A percentile compares a stretch with the other conserved stretches of the same genome.
Evolutionary conservation across 1,140 invertebrate genomes (phyloP).

Genomic region (Diuraphis noxia): DNA sequence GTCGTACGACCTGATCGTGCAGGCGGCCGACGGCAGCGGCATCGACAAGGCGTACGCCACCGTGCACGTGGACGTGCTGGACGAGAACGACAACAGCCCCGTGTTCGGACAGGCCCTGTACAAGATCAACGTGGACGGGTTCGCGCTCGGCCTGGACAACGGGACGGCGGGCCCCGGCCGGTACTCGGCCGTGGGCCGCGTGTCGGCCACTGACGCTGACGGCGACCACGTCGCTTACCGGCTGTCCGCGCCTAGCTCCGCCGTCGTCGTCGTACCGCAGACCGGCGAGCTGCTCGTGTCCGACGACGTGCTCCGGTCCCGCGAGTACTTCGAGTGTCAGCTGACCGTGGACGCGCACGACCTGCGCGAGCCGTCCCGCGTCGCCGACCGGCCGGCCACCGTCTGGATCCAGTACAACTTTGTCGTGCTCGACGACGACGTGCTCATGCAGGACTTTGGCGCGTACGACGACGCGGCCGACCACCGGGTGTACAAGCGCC

Average conservation of each 20-base stretch:
- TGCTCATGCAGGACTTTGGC: constrained; percentile 64
- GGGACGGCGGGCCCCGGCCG: constrained; percentile 68
- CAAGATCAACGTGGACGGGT: constrained; percentile 73
- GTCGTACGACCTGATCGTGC: constrained; percentile 72
- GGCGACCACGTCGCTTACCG: constrained; percentile 85
- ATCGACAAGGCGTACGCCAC: constrained; percentile 74
- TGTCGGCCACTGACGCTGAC: constrained; percentile 81
- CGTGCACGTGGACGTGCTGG: constrained; percentile 73
- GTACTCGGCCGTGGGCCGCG: constrained; percentile 78
- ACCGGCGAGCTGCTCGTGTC: constrained; percentile 84
- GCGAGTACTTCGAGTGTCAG: constrained; percentile 67
- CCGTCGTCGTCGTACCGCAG: constrained; percentile 85
- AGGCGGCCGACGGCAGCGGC: constrained; percentile 74
- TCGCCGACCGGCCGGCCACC: constrained; percentile 71
- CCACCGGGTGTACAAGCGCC: constrained; percentile 74
- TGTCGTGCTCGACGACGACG: constrained; percentile 65
- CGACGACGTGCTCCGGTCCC: constrained; percentile 69
- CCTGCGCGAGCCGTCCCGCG: constrained; percentile 68
- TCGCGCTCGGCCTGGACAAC: constrained; percentile 73
- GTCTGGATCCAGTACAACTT: constrained; percentile 76
- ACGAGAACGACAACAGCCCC: constrained; percentile 90
- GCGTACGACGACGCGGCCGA: constrained; percentile 64
- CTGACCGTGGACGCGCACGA: constrained; percentile 81
- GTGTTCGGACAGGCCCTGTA: constrained; percentile 77
- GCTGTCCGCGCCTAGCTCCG: constrained; percentile 74